Base-by-base conservation (phyloP, 2,888 invertebrate species). In the Leptinotarsa juncta region DNA sequence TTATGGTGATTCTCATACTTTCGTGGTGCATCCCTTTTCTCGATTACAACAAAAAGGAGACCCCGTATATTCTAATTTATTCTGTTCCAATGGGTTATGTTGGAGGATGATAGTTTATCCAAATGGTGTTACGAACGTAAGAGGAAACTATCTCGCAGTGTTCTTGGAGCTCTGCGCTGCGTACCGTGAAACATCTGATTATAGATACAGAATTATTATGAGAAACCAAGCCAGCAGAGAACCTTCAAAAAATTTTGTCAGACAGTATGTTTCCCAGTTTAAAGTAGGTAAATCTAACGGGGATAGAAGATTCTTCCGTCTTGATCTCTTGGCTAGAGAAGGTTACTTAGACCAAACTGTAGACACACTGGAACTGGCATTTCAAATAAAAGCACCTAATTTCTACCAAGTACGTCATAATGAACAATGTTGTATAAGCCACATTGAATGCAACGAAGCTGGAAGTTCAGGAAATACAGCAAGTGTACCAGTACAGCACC, bases 201-300 rank as follows among this genome's bases (percentile, higher is more conserved):
- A 97, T 87, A 97, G 97, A 87, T 69, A 97, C 86, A 91, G 97
- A 76, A 96, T 97, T 57, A 97, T 97, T 89, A 97, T 97, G 97
- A 93, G 97, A 71, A 96, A 97, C 87, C 97, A 97, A 86, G 94
- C 94, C 49, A 94, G 95, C 0, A 91, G 94, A 65, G 96, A 96
- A 84, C 91, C 93, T 0, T 92, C 93, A 67, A 95, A 95, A 90
- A 97, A 97, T 86, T 96, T 97, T 79, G 95, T 97, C 26, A 91
- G 97, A 62, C 97, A 97, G 89, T 97, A 97, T 88, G 97, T 97
- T 0, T 97, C 97, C 0, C 97, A 97, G 89, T 97, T 97, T 89
- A 97, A 97, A 89, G 96, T 97, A 67, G 97, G 97, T 55, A 97
- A 97, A 90, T 97, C 97, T 85, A 97, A 97, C 97, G 97, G 97